Evolutionary conservation across 2,113 vertebrate genomes (phyloP).

Genomic region (Zosterops borbonicus): DNA sequence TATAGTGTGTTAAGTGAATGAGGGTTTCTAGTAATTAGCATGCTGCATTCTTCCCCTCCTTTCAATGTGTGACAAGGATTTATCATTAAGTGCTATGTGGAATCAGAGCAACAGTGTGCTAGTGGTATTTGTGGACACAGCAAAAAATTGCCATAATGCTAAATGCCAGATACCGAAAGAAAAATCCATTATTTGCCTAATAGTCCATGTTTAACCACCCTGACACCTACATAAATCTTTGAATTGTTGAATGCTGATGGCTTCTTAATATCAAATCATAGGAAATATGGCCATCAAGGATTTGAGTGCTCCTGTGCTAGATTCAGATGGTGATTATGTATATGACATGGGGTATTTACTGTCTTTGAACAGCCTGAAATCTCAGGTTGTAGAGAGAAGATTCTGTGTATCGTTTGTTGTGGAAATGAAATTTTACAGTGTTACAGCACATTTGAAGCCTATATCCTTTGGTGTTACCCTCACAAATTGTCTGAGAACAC

Average conservation of each 20-base stretch:
- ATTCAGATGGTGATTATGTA: background rate
- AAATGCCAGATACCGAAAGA: background rate
- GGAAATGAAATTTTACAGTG: background rate
- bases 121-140: background rate
- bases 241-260: accelerated
- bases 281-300: background rate
- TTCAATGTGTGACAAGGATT: background rate
- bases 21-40: background rate
- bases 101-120: background rate
- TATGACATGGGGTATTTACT: accelerated
- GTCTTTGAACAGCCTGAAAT: background rate
- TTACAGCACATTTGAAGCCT: background rate
- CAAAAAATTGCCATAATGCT: background rate
- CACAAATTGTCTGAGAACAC: background rate
- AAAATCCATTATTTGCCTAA: background rate
- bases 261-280: background rate
- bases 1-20: background rate
- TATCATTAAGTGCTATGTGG: background rate
- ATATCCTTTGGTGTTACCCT: background rate
- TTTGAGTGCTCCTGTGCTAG: background rate
- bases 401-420: background rate
- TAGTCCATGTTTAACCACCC: background rate
- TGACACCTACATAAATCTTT: background rate
- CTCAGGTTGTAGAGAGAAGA: background rate
- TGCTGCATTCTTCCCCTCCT: background rate